A percentile compares a stretch with the other conserved stretches of the same genome.
Evolutionary conservation across 2,888 invertebrate species (phyloP).

Genomic region (Standfussiana lucernea): DNA sequence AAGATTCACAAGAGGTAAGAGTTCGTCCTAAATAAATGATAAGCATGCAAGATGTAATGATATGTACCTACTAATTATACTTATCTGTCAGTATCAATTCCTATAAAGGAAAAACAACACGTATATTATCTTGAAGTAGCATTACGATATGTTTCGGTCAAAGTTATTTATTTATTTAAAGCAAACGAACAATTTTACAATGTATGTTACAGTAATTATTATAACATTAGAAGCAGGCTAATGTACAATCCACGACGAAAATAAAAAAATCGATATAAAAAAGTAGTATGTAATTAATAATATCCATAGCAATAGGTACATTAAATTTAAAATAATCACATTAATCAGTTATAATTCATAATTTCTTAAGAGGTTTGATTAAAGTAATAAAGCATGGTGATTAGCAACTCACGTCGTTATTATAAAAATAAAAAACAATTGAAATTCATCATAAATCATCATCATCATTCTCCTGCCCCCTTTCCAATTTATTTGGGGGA

Average conservation of each 20-base stretch:
- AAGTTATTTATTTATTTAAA: too few relatives aligned
- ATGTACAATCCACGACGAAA: too few relatives aligned
- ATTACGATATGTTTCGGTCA: constrained; percentile 14
- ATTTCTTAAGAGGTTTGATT: not conserved
- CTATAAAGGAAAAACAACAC: constrained; percentile 10
- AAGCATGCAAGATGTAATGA: constrained; percentile 29
- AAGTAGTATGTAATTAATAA: too few relatives aligned
- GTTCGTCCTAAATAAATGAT: constrained; percentile 10
- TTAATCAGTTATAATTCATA: not conserved
- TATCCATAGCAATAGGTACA: too few relatives aligned
- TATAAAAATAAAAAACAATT: not conserved
- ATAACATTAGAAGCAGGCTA: too few relatives aligned
- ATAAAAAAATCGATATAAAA: too few relatives aligned
- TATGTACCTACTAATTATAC: constrained; percentile 37
- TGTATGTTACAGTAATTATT: too few relatives aligned
- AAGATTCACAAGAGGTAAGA: constrained; percentile 2
- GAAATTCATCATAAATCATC: not conserved
- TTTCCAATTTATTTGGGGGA: too few relatives aligned
- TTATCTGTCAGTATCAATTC: constrained; percentile 21
- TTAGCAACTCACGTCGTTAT: not conserved
- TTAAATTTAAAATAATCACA: too few relatives aligned
- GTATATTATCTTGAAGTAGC: constrained; percentile 27
- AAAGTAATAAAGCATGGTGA: not conserved
- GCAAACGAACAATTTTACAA: too few relatives aligned
- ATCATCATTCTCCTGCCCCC: too few relatives aligned